Evolutionary conservation across 2,888 invertebrate genomes (phyloP), one percentile per base, ranked within the genome.

Genomic region (Lutraria lutraria): DNA sequence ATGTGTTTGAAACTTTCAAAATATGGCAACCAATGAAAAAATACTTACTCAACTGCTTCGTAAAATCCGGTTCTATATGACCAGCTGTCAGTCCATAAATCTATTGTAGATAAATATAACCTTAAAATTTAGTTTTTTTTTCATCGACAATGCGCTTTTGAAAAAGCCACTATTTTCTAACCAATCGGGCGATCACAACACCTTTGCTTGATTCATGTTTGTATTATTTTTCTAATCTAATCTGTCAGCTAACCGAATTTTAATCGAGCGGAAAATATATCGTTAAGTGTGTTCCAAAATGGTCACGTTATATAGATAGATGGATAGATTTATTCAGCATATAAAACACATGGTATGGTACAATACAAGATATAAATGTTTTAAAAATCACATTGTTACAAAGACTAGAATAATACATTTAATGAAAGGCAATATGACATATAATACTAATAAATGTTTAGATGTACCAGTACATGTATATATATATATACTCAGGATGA

Each of bases 131-230:
- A 3, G 31, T 76, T 31, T 19, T 31, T 25, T 76, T 76, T 34
- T 25, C 31, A 16, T 31, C 76, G 25, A 31, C 76, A 76, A 76
- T 76, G 76, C 76, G 84, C 63, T 80, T 90, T 93, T 89, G 88
- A 93, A 93, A 91, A 88, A 91, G 89, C 92, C 93, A 88, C 93
- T 81, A 84, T n/a, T 86, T 91, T 89, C 86, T 72, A 53, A 68
- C 93, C 93, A 93, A 93, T 93, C 90, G 89, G 79, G 87, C 54
- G n/a, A 3, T 34, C 8, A 16, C 25, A 83, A 31, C 34, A 60
- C 15, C 3, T 84, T 19, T 54, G 84, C 84, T 84, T 84, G 84
- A 76, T 84, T 84, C 31, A 31, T 76, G 76, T 31, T 25, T 3
- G 13, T 0, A 34, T 34, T 34, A 43, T 43, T 34, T 76, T 34